Percentiles rank a stretch among this genome's conserved stretches.
Evolutionary conservation across 2,113 vertebrate genomes (phyloP).

Genomic region (Neotoma lepida): DNA sequence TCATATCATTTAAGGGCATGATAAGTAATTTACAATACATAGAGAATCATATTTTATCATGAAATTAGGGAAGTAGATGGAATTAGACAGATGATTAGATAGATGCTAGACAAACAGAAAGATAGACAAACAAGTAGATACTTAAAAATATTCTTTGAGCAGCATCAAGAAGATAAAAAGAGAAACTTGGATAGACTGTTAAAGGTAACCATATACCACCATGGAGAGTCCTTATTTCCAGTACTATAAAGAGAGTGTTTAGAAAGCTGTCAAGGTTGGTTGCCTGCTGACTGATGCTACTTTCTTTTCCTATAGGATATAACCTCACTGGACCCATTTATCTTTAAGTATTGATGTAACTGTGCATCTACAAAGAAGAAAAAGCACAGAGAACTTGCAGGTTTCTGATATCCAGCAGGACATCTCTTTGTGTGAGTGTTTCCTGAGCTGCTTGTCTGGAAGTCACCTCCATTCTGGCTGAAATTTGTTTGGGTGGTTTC

Average conservation of each 20-base stretch:
- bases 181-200: background rate
- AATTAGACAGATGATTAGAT: background rate
- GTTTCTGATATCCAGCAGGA: background rate
- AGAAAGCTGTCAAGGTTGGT: background rate
- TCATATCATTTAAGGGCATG: background rate
- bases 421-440: background rate
- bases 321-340: background rate
- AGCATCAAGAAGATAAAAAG: background rate
- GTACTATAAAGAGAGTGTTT: background rate
- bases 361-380: background rate
- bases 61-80: background rate
- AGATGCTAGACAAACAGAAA: background rate
- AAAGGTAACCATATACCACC: fast-evolving
- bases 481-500: background rate
- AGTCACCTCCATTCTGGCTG: background rate
- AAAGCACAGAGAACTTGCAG: background rate
- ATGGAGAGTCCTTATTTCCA: background rate
- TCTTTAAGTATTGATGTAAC: background rate
- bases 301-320: background rate
- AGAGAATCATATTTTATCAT: background rate
- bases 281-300: background rate
- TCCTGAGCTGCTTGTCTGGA: background rate
- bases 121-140: background rate
- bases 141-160: background rate
- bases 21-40: background rate